phyloP scores from a whole-genome alignment of 2,888 invertebrate genomes.

The Meiosimyza decipiens region DNA sequence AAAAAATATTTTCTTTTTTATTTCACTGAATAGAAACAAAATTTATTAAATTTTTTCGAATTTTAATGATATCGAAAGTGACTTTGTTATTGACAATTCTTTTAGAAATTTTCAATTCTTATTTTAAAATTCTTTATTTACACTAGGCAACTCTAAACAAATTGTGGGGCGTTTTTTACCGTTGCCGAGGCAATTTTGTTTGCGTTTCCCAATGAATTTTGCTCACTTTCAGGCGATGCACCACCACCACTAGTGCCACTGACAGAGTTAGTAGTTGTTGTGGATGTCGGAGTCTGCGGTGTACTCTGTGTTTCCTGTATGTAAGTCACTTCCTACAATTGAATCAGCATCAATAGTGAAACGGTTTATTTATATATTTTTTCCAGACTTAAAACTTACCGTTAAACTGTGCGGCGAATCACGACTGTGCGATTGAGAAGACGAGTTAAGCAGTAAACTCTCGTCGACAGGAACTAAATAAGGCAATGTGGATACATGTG shows the following conservation, averaged over 20 bases:
- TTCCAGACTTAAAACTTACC: slow-evolving; percentile 67
- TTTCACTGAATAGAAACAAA: no score
- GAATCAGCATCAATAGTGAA: slow-evolving; percentile 2
- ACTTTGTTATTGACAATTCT: no score
- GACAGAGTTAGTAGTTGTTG: slow-evolving; percentile 73
- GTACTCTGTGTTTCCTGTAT: slow-evolving; percentile 65
- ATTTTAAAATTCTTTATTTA: no score
- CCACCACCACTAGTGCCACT: slow-evolving; percentile 57
- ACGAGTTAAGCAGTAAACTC: slow-evolving; percentile 71
- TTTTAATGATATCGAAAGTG: no score
- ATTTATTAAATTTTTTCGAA: no score
- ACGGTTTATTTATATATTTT: not conserved
- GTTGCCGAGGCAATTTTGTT: slow-evolving; percentile 89
- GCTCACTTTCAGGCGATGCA: slow-evolving; percentile 60
- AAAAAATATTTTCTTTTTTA: no score
- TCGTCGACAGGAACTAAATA: slow-evolving; percentile 81
- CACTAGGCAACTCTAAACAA: slow-evolving; percentile 19
- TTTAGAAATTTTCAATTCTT: no score
- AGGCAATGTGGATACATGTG: slow-evolving; percentile 66
- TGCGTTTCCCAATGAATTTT: slow-evolving; percentile 58
- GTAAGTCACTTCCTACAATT: slow-evolving; percentile 64
- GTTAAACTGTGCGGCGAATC: slow-evolving; percentile 78
- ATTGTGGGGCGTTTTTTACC: slow-evolving; percentile 70
- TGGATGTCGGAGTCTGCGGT: slow-evolving; percentile 69
- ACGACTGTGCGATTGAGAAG: slow-evolving; percentile 68